phyloP scores from a whole-genome alignment of 2,888 invertebrate species.

The Perizoma flavofasciatum region DNA sequence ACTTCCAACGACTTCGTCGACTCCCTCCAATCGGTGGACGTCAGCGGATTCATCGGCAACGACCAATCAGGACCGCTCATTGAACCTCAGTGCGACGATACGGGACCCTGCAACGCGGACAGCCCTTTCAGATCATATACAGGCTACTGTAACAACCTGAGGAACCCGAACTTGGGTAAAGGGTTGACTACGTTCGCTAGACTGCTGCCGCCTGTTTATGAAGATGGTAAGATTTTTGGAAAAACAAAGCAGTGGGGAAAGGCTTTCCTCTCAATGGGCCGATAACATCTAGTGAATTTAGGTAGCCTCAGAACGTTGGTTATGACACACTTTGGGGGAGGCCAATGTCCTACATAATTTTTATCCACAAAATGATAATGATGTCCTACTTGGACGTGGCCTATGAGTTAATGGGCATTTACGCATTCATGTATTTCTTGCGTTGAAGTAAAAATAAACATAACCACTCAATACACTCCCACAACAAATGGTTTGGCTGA shows the following conservation, averaged over 20 bases:
- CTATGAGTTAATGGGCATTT: too few relatives aligned
- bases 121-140: conserved; percentile 89
- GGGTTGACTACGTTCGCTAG: conserved; percentile 93
- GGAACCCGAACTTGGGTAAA: conserved; percentile 92
- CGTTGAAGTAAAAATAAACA: too few relatives aligned
- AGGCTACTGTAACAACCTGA: conserved; percentile 94
- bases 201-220: conserved; percentile 92
- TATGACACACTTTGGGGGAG: too few relatives aligned
- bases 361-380: too few relatives aligned
- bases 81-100: conserved; percentile 89
- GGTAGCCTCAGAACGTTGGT: too few relatives aligned
- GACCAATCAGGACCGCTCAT: conserved; percentile 84
- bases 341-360: too few relatives aligned
- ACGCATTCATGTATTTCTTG: too few relatives aligned
- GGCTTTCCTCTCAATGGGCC: too few relatives aligned
- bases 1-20: conserved; percentile 88
- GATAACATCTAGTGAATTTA: too few relatives aligned
- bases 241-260: neutral
- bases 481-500: neutral
- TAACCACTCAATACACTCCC: too few relatives aligned
- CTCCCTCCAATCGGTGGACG: conserved; percentile 90
- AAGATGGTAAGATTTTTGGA: conserved; percentile 86
- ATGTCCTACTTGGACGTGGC: too few relatives aligned
- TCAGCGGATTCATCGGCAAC: conserved; percentile 87
- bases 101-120: conserved; percentile 88